Percentiles rank a stretch among this genome's conserved stretches.
phyloP scores from a whole-genome alignment of 1,140 invertebrate species.

The Bombus haemorrhoidalis region DNA sequence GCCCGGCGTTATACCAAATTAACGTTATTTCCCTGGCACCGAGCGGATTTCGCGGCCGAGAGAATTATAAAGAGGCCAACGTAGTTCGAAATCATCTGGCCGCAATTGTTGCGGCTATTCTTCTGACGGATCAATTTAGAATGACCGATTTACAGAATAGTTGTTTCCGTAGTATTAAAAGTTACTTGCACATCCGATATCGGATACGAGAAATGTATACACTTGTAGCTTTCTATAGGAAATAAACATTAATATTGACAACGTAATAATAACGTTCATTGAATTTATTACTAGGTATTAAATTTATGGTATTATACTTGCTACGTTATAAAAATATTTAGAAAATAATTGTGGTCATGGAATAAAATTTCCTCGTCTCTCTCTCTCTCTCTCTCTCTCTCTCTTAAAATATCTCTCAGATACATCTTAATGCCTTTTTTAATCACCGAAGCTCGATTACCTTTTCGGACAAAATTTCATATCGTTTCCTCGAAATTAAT shows the following conservation, averaged over 20 bases:
- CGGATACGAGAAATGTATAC: neutral
- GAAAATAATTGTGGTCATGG: too few relatives aligned
- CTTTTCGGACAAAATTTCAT: neutral
- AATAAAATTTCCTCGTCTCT: too few relatives aligned
- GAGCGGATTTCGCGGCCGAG: neutral
- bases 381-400: too few relatives aligned
- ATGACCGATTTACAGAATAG: neutral
- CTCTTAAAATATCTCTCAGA: neutral
- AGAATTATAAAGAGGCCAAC: neutral
- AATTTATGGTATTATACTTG: too few relatives aligned
- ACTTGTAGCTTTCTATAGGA: too few relatives aligned
- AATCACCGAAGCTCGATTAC: neutral
- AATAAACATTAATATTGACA: neutral
- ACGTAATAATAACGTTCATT: too few relatives aligned
- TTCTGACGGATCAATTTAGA: too few relatives aligned
- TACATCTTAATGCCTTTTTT: neutral
- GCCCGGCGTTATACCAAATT: constrained; percentile 43
- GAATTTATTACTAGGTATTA: too few relatives aligned
- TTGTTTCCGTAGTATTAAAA: neutral
- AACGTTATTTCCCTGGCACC: constrained; percentile 60
- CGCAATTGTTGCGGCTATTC: neutral
- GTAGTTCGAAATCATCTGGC: neutral
- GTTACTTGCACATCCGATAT: neutral
- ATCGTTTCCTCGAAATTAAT: neutral
- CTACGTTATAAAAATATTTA: too few relatives aligned